Evolutionary conservation across 2,113 vertebrate genomes (phyloP).

Genomic region (Lagopus leucura): DNA sequence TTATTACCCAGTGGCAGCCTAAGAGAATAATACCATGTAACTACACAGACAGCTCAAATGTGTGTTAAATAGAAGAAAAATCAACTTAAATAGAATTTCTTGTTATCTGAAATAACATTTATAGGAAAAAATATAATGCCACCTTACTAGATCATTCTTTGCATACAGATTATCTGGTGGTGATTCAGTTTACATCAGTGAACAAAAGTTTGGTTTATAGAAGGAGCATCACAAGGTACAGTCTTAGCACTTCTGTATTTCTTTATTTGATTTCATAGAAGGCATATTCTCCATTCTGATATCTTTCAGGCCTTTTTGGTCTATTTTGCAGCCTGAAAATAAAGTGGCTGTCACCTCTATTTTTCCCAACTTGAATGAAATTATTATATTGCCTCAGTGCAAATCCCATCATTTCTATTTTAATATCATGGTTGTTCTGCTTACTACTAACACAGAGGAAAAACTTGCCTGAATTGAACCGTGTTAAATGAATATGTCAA

Average conservation of each 20-base stretch:
- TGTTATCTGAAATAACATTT: not conserved
- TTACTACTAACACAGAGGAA: not conserved
- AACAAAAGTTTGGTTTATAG: not conserved
- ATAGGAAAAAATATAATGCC: not conserved
- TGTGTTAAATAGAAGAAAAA: not conserved
- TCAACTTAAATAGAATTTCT: not conserved
- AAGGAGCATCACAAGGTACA: not conserved
- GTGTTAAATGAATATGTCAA: not conserved
- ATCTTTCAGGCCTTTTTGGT: not conserved
- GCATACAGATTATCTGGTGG: not conserved
- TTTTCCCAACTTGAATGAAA: not conserved
- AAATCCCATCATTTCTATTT: slow-evolving; percentile 1
- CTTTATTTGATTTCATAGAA: not conserved
- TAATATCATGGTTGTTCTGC: not conserved
- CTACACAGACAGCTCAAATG: not conserved
- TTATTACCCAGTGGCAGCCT: not conserved
- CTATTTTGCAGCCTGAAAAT: not conserved
- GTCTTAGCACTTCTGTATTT: not conserved
- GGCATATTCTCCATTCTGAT: not conserved
- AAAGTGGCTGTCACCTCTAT: not conserved
- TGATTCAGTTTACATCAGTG: not conserved
- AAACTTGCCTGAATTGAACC: not conserved
- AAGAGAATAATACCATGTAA: not conserved
- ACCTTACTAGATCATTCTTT: not conserved
- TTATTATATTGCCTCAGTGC: not conserved